Evolutionary conservation across 2,797 vertebrate genomes (phyloP).

Genomic region (Gallinago solitaria): DNA sequence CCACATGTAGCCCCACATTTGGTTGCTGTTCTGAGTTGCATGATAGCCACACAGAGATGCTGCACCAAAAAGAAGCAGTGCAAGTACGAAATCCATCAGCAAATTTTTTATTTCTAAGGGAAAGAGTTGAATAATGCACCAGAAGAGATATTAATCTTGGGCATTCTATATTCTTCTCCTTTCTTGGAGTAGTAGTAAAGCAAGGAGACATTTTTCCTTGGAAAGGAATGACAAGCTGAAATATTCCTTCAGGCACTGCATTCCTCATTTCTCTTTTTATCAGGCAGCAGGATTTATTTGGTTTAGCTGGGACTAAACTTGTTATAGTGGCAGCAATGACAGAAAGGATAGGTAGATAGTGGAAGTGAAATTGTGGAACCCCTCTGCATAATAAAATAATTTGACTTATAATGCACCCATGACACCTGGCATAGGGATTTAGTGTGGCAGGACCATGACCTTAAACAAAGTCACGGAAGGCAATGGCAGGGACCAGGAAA

Average conservation of each 20-base stretch:
- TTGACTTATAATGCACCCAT: background rate
- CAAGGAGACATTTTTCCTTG: slow-evolving; percentile 25
- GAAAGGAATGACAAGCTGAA: slow-evolving; percentile 40
- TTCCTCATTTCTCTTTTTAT: slow-evolving; percentile 47
- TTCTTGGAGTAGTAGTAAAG: slow-evolving; percentile 23
- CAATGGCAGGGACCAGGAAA: background rate
- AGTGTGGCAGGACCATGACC: background rate
- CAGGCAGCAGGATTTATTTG: slow-evolving; percentile 41
- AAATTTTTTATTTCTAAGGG: slow-evolving; percentile 13
- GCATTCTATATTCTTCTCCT: slow-evolving; percentile 33
- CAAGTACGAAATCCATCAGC: background rate
- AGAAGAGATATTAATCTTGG: slow-evolving; percentile 17
- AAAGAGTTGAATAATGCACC: background rate
- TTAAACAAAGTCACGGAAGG: background rate
- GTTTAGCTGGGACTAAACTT: background rate
- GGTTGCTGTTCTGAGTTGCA: background rate
- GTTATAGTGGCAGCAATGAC: background rate
- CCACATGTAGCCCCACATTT: background rate
- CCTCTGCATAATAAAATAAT: background rate
- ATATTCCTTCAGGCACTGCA: slow-evolving; percentile 38
- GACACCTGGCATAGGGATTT: background rate
- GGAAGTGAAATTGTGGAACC: background rate
- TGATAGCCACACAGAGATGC: background rate
- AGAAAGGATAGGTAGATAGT: background rate
- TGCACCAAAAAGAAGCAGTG: background rate